Evolutionary conservation across 2,888 invertebrate genomes (phyloP), one percentile per base, ranked within the genome.

Genomic region (Bellardia pandia): DNA sequence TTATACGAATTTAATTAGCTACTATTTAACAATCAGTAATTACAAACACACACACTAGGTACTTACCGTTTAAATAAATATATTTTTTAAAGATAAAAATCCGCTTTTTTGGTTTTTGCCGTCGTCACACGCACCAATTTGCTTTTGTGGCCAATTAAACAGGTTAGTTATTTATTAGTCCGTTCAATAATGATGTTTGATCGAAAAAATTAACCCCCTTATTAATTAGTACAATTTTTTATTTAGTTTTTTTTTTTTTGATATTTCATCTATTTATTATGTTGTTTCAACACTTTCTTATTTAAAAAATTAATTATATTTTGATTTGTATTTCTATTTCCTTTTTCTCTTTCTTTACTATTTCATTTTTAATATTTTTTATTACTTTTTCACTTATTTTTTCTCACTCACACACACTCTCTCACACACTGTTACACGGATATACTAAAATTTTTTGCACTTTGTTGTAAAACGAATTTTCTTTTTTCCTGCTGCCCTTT

Each of bases 391-490:
- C 79, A 60, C 56, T 75, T 85, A 7, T 79, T 86, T 72, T 77
- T 76, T 72, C 60, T 64, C 74, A 74, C 77, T 45, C 45, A 45
- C 45, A 51, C 66, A 80, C 62, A 40, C 68, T 53, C 72, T 56
- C 72, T 81, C 74, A 45, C 72, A 86, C 74, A 66, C 76, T 60
- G 0, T 75, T 86, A 75, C 45, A 78, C 72, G n/a, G n/a, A 78
- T 85, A 85, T 78, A 85, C 84, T 60, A 78, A 78, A 64, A 48
- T 74, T 78, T 74, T 85, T 64, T 79, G 78, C 84, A 85, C 78
- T 68, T 77, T 58, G 58, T 76, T 7, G 11, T 37, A 30, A 53
- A 60, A 78, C 51, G 45, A 71, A 37, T 53, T 71, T 71, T 71
- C 16, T 13, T 45, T 3, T 56, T 37, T 68, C 56, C 16, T 40